Percentiles rank a stretch among this genome's conserved stretches.
These are phyloP conservation scores for Hypsibius dujardini DNA, from an alignment of 1,140 invertebrate species.

Conservation along the genomic window DNA sequence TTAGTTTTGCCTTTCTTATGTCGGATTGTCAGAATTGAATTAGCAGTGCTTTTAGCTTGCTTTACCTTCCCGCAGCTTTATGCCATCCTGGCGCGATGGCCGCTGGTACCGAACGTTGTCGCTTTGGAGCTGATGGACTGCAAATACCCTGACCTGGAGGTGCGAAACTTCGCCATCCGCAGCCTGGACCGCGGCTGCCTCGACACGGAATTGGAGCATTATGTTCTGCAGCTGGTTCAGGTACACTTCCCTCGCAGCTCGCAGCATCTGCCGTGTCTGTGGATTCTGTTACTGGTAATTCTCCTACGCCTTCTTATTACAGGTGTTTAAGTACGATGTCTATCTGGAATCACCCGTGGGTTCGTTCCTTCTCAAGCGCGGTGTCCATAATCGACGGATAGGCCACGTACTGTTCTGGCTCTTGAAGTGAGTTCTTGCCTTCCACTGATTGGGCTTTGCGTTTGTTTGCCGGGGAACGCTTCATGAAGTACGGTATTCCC, in stretches of 20 bases:
- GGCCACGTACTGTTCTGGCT: slow-evolving; percentile 96
- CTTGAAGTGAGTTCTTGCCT: slow-evolving; percentile 36
- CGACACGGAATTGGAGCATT: slow-evolving; percentile 39
- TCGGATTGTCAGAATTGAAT: too few relatives aligned
- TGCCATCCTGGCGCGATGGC: slow-evolving; percentile 58
- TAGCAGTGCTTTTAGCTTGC: too few relatives aligned
- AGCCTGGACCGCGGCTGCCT: slow-evolving; percentile 53
- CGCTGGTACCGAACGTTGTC: slow-evolving; percentile 53
- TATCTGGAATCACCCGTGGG: slow-evolving; percentile 76
- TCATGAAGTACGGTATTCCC: too few relatives aligned
- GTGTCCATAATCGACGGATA: slow-evolving; percentile 76
- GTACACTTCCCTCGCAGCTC: too few relatives aligned
- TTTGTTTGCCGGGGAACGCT: too few relatives aligned
- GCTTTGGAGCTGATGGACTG: slow-evolving; percentile 83
- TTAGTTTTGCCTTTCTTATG: too few relatives aligned
- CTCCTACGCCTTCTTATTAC: too few relatives aligned
- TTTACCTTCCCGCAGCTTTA: slow-evolving; percentile 43
- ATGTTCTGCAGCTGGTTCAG: slow-evolving; percentile 77
- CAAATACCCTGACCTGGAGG: slow-evolving; percentile 71
- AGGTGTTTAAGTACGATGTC: slow-evolving; percentile 81
- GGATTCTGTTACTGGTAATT: too few relatives aligned
- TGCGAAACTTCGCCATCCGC: slow-evolving; percentile 70
- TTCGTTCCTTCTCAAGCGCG: slow-evolving; percentile 64
- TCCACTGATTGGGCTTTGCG: too few relatives aligned
- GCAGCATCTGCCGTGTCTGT: too few relatives aligned